phyloP scores from a whole-genome alignment of 1,140 invertebrate species.

The Nasonia longicornis region DNA sequence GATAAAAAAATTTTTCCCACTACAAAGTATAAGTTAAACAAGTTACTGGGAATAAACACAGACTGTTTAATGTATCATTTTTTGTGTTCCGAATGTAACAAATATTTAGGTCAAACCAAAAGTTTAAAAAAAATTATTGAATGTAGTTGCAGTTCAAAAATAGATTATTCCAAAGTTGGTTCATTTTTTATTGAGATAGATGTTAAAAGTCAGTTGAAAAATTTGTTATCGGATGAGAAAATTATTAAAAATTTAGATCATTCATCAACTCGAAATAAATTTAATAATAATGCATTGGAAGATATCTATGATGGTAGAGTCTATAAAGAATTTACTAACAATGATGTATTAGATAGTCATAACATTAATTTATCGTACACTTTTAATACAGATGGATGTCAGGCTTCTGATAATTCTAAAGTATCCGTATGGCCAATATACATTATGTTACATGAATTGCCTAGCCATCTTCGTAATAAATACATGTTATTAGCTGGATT shows the following conservation, averaged over 20 bases:
- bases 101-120: not conserved
- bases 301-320: conserved; percentile 43
- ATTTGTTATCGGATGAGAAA: not conserved
- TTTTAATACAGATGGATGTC: conserved; percentile 44
- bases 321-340: conserved; percentile 4
- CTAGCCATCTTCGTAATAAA: conserved; percentile 21
- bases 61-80: not conserved
- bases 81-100: not conserved
- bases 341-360: conserved; percentile 3
- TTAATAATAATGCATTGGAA: conserved; percentile 11
- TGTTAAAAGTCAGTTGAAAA: conserved; percentile 22
- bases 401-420: conserved; percentile 21
- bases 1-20: not conserved
- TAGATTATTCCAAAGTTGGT: not conserved
- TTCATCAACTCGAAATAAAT: conserved; percentile 18
- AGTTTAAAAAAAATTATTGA: not conserved
- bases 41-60: not conserved
- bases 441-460: conserved; percentile 40
- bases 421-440: conserved; percentile 44
- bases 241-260: conserved; percentile 16
- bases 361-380: conserved; percentile 30
- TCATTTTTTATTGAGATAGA: conserved; percentile 24
- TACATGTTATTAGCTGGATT: not conserved
- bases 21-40: not conserved
- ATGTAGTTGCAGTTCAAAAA: not conserved